Percentiles rank a stretch among this genome's conserved stretches.
Evolutionary conservation across 2,113 vertebrate genomes (phyloP).

Genomic region (Oceanites oceanicus): DNA sequence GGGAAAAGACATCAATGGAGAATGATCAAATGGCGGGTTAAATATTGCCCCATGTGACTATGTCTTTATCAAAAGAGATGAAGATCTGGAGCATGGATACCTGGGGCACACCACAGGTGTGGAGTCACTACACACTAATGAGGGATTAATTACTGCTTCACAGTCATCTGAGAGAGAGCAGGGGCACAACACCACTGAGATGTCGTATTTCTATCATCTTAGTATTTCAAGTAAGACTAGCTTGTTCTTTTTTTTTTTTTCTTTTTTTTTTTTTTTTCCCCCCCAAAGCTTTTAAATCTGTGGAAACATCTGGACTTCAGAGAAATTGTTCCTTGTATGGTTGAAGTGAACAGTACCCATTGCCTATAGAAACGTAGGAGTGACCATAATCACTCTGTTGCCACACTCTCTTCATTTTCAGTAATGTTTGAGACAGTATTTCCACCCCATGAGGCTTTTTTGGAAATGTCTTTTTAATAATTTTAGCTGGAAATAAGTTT

Average conservation of each 20-base stretch:
- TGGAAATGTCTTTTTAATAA: not conserved
- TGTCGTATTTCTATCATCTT: not conserved
- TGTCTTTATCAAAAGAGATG: not conserved
- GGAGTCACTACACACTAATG: not conserved
- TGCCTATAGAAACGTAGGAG: not conserved
- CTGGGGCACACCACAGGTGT: not conserved
- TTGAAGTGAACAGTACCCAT: not conserved
- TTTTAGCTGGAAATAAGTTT: not conserved
- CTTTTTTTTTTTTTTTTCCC: not conserved
- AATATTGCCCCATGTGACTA: not conserved
- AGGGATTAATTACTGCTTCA: not conserved
- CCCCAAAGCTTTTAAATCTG: not conserved
- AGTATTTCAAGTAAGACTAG: not conserved
- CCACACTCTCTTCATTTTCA: not conserved
- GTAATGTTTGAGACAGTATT: not conserved
- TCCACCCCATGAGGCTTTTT: not conserved
- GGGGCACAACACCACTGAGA: not conserved
- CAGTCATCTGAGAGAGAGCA: not conserved
- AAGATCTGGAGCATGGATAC: not conserved
- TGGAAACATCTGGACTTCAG: not conserved
- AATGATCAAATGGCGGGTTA: not conserved
- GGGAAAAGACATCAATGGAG: not conserved
- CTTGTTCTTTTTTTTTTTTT: not conserved
- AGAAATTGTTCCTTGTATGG: not conserved
- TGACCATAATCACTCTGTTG: not conserved